Evolutionary conservation across 2,113 vertebrate genomes (phyloP), one percentile per base, ranked within the genome.

Genomic region (Sebastes fasciatus): DNA sequence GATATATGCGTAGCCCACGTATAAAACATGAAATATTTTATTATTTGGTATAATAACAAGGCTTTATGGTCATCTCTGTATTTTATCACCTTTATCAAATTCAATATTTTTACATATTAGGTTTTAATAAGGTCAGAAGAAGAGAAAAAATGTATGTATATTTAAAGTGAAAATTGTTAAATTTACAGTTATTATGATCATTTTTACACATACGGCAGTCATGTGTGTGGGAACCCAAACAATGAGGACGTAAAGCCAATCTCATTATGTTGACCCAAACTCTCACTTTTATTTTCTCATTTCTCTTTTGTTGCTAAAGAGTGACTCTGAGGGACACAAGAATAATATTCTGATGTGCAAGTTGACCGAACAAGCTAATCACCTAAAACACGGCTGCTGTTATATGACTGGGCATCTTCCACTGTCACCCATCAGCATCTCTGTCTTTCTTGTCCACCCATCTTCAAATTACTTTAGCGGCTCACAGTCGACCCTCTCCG

Each of bases 401-500:
- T 45, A 48, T 73, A 40, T 60, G 58, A 66, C 42, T 40, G 1
- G 52, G 23, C 62, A 45, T 77, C 78, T 68, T 34, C 69, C 62
- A 3, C 57, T 61, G 75, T 83, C 82, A 61, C 68, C 72, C 86
- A 77, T 88, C 73, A 86, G 70, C 69, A 67, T 83, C 82, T 19
- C 34, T 17, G 46, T 65, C 80, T 82, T 52, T 82, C 64, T 69
- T 65, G 23, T 87, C 70, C 58, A 4, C 64, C 80, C 73, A 54
- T 83, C 85, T 73, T 84, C 11, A 89, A 73, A 89, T 93, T 78
- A 86, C 84, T 77, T 72, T 4, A 69, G 79, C 79, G 14, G 49
- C 78, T 71, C 79, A 58, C 82, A n/a, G 70, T 82, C 79, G 14
- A 63, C 76, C 73, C 69, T 40, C 67, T 86, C 83, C 77, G 63